Conservation (phyloP, 1,140 invertebrate species). For the Zaprionus kolodkinae region DNA sequence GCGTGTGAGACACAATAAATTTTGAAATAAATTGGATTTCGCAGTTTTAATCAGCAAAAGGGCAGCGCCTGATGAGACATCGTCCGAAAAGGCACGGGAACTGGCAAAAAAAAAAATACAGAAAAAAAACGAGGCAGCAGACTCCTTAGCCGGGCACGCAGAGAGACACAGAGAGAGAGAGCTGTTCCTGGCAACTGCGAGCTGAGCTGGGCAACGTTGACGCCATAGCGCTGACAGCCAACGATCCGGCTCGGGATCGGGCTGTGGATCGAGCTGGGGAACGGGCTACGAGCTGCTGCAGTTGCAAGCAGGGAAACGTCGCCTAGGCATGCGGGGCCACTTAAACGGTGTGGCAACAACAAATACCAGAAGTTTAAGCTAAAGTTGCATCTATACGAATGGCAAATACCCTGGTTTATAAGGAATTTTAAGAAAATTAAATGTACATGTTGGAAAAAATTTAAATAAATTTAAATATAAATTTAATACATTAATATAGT, state of each 20-base stretch:
- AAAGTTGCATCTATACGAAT: background rate
- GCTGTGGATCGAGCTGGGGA: background rate
- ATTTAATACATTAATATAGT: too few species aligned
- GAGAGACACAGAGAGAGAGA: conserved; percentile 18
- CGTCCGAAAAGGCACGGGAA: conserved; percentile 20
- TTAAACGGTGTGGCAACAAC: conserved; percentile 65
- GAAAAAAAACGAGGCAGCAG: background rate
- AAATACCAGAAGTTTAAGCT: conserved; percentile 30
- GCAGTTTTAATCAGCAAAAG: conserved; percentile 81
- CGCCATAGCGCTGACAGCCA: conserved; percentile 72
- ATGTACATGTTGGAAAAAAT: background rate
- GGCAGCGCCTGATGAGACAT: conserved; percentile 65
- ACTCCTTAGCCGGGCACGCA: background rate
- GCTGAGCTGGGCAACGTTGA: conserved; percentile 43
- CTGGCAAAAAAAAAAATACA: background rate
- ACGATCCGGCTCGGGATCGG: conserved; percentile 6
- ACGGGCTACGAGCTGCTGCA: conserved; percentile 35
- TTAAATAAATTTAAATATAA: background rate
- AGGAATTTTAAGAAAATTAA: background rate
- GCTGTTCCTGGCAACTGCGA: conserved; percentile 11
- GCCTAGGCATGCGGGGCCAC: conserved; percentile 69
- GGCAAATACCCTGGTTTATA: background rate
- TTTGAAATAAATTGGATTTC: conserved; percentile 83
- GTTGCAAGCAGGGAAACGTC: conserved; percentile 42
- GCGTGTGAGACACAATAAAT: conserved; percentile 81